Conservation (phyloP, 2,113 vertebrate genomes). For the Brachionichthys hirsutus region DNA sequence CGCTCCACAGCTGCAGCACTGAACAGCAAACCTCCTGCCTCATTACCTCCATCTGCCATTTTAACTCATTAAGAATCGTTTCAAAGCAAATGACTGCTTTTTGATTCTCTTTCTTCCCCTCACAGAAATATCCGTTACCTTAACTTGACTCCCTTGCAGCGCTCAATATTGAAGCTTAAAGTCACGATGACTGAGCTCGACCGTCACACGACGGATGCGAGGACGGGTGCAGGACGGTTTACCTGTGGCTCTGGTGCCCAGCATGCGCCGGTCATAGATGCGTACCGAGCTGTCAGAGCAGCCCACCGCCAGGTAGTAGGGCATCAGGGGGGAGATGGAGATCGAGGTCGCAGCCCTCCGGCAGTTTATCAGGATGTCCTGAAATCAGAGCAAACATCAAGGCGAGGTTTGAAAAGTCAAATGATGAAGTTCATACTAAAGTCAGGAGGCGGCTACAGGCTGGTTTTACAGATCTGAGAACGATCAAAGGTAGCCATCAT, state of each 20-base stretch:
- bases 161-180: background rate
- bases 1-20: too few species aligned
- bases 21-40: background rate
- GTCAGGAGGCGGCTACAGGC: too few species aligned
- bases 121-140: background rate
- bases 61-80: background rate
- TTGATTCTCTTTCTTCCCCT: background rate
- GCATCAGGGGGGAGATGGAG: slow-evolving; percentile 92
- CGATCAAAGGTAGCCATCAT: too few species aligned
- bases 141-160: background rate
- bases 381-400: slow-evolving; percentile 33
- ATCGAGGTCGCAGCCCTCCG: slow-evolving; percentile 95
- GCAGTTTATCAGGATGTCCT: slow-evolving; percentile 99
- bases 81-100: background rate
- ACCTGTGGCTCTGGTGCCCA: slow-evolving; percentile 96
- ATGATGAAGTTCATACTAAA: too few species aligned
- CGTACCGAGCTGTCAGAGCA: slow-evolving; percentile 98
- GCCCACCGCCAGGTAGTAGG: slow-evolving; percentile 94
- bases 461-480: too few species aligned
- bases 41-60: background rate
- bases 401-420: background rate
- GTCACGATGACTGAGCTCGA: background rate
- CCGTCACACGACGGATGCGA: background rate
- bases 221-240: background rate
- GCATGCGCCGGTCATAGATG: slow-evolving; percentile 95